Base-by-base conservation (phyloP, 2,113 vertebrate species). In the Lagenorhynchus albirostris region DNA sequence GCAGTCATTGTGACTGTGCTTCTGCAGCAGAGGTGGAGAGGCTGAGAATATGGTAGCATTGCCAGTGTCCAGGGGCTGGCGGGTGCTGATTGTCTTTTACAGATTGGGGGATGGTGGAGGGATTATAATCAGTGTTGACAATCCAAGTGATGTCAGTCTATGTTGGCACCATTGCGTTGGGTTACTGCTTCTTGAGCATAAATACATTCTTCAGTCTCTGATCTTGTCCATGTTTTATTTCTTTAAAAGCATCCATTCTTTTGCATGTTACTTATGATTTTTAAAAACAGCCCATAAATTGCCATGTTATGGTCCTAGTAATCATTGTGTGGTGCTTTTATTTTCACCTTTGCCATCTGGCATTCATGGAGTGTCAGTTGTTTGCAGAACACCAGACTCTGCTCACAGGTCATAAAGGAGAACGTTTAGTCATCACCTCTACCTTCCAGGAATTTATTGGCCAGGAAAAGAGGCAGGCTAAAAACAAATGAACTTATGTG, bases 251-350 rank as follows among this genome's bases (percentile, higher is more conserved):
- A 71, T 86, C 71, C 71, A 70, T 97, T 95, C 77, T 96, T 97
- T 97, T 93, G 93, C 89, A 97, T 86, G 71, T 91, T 92, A 68
- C 53, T 95, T 96, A 86, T 1, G 44, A 67, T 94, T 97, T 97
- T 97, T 89, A 33, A 95, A 86, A 94, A 79, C 21, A 87, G 50
- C 71, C 47, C 88, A 5, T 38, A 41, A 94, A 65, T 94, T 97
- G 41, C 58, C 23, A 26, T 92, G 5, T 84, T 82, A 63, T 38
- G 71, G 33, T 94, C n/a, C 26, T 93, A 87, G 76, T 91, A 84
- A 70, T 95, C 67, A 91, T 92, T 70, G 3, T 71, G 29, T 88
- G 88, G 33, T 95, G 38, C 50, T 97, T 95, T 92, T 89, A 50
- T 94, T 96, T 97, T 94, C 58, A 67, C 47, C 47, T 97, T 95